A percentile compares a stretch with the other conserved stretches of the same genome.
These are phyloP conservation scores for Patagioenas fasciata DNA, from an alignment of 2,113 vertebrate species.

Conservation along the genomic window DNA sequence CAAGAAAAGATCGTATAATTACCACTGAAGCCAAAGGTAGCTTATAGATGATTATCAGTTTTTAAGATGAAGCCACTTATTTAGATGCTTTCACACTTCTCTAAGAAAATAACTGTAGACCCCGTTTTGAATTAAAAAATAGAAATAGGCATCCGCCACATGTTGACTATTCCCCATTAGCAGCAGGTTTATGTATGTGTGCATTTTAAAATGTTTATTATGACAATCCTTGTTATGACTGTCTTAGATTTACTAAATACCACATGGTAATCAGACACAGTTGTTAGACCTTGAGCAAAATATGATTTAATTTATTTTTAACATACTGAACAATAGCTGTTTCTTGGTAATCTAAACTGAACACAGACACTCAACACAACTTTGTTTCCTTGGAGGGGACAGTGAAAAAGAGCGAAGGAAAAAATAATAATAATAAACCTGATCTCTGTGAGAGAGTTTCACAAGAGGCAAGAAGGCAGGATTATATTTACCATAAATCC, in stretches of 20 bases:
- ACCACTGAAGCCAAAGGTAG: background rate
- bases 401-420: background rate
- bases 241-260: conserved; percentile 57
- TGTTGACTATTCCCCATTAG: conserved; percentile 8
- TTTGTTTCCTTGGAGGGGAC: conserved; percentile 12
- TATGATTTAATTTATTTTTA: conserved; percentile 63
- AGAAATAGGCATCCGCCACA: background rate
- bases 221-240: conserved; percentile 48
- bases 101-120: background rate
- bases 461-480: background rate
- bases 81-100: background rate
- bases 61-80: background rate
- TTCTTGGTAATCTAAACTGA: conserved; percentile 54
- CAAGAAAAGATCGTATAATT: background rate
- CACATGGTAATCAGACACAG: conserved; percentile 58
- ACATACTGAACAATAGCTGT: conserved; percentile 54
- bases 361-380: conserved; percentile 21
- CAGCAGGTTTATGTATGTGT: conserved; percentile 37
- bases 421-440: background rate
- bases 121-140: background rate
- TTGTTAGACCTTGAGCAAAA: conserved; percentile 65
- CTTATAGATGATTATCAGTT: background rate
- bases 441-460: conserved; percentile 39
- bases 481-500: background rate
- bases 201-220: conserved; percentile 41